These are phyloP conservation scores for Hypomesus transpacificus DNA, from an alignment of 2,113 vertebrate species.

Conservation along the genomic window DNA sequence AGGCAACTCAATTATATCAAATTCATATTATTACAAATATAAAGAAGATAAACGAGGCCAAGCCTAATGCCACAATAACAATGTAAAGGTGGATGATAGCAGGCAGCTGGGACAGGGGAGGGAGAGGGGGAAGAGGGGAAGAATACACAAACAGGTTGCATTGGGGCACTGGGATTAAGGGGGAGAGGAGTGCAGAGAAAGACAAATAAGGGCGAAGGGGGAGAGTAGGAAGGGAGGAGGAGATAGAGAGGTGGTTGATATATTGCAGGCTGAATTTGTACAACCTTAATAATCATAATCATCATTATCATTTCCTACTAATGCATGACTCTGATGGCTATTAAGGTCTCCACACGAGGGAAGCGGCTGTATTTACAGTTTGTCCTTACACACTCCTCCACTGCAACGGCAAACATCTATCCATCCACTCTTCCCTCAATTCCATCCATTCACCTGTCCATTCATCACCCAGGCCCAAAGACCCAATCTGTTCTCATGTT, in stretches of 20 bases:
- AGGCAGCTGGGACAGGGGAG: conserved; percentile 38
- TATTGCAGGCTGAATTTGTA: conserved; percentile 6
- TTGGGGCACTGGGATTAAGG: conserved; percentile 57
- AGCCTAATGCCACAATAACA: too few relatives aligned
- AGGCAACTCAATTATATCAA: too few relatives aligned
- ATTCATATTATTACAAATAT: too few relatives aligned
- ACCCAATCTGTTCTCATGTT: conserved; percentile 22
- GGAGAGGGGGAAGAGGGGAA: conserved; percentile 36
- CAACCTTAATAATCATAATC: conserved; percentile 13
- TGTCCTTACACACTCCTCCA: not conserved
- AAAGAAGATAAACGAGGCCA: too few relatives aligned
- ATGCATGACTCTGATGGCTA: not conserved
- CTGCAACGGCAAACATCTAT: conserved; percentile 4
- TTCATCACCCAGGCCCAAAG: conserved; percentile 3
- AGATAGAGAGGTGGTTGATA: conserved; percentile 29
- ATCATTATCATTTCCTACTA: conserved; percentile 27
- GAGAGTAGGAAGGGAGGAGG: conserved; percentile 28
- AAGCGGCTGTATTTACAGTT: too few relatives aligned
- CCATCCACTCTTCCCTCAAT: not conserved
- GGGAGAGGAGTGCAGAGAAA: conserved; percentile 12
- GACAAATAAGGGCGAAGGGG: not conserved
- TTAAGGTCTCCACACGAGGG: too few relatives aligned
- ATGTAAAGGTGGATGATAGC: too few relatives aligned
- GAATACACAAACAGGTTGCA: conserved; percentile 70
- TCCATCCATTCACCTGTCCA: not conserved